phyloP scores from a whole-genome alignment of 2,797 vertebrate species.

The Lacerta viridis region DNA sequence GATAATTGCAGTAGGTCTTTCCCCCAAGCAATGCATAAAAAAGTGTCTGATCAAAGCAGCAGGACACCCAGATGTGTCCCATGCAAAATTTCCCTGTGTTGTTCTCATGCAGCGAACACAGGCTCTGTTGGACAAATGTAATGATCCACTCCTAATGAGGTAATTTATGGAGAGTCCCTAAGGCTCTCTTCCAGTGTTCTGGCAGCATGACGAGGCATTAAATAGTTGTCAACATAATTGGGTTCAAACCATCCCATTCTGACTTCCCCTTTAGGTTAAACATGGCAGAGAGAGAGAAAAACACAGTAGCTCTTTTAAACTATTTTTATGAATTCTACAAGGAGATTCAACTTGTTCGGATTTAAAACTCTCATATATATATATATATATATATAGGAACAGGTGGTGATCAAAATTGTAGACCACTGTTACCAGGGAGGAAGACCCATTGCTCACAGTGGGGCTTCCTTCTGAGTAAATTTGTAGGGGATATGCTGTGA shows the following conservation, averaged over 20 bases:
- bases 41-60: neutral
- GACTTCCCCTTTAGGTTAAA: slow-evolving; percentile 5
- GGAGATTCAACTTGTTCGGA: neutral
- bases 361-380: neutral
- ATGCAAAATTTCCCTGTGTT: neutral
- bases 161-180: slow-evolving; percentile 27
- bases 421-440: too few relatives aligned
- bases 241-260: slow-evolving; percentile 20
- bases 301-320: neutral
- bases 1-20: neutral
- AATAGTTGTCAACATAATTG: slow-evolving; percentile 30
- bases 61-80: neutral
- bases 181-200: slow-evolving; percentile 18
- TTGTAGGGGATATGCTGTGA: too few relatives aligned
- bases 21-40: neutral
- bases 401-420: too few relatives aligned
- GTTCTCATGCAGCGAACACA: neutral
- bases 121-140: slow-evolving; percentile 17
- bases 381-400: too few relatives aligned
- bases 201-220: slow-evolving; percentile 21
- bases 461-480: too few relatives aligned
- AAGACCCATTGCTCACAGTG: too few relatives aligned
- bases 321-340: neutral
- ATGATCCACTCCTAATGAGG: slow-evolving; percentile 36
- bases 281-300: neutral